Evolutionary conservation across 2,888 invertebrate genomes (phyloP).

Genomic region (Tetragonula carbonaria): DNA sequence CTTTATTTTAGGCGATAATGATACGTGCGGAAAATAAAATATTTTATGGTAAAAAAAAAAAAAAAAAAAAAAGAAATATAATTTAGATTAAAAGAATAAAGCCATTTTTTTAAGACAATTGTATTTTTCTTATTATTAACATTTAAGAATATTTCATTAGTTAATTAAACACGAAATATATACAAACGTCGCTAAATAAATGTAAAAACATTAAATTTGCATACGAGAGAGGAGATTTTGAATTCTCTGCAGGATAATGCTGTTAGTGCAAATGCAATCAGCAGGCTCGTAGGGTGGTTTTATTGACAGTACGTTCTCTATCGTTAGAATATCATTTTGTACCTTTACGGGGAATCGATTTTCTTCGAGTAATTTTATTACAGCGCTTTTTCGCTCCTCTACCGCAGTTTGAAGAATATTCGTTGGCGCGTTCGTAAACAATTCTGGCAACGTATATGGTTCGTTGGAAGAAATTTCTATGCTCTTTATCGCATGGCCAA

Average conservation of each 20-base stretch:
- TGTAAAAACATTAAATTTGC: constrained; percentile 8
- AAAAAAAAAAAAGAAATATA: constrained; percentile 6
- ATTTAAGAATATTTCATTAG: background rate
- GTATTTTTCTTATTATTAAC: constrained; percentile 9
- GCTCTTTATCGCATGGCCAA: constrained; percentile 76
- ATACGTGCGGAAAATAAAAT: constrained; percentile 21
- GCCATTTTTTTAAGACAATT: constrained; percentile 18
- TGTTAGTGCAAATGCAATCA: constrained; percentile 77
- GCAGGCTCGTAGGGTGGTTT: constrained; percentile 79
- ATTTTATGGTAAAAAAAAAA: constrained; percentile 34
- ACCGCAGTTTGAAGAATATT: constrained; percentile 59
- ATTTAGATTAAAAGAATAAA: constrained; percentile 28
- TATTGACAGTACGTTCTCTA: constrained; percentile 77
- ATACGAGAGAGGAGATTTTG: constrained; percentile 62
- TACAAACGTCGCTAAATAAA: background rate
- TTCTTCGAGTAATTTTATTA: constrained; percentile 73
- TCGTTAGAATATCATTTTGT: constrained; percentile 73
- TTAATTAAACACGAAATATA: background rate
- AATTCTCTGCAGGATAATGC: constrained; percentile 78
- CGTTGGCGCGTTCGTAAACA: constrained; percentile 68
- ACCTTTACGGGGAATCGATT: constrained; percentile 79
- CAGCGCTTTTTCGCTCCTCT: constrained; percentile 69
- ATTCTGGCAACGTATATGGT: constrained; percentile 70
- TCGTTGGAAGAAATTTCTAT: constrained; percentile 72
- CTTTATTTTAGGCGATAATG: constrained; percentile 3